Evolutionary conservation across 1,140 invertebrate genomes (phyloP), one percentile per base, ranked within the genome.

Genomic region (Drosophila repletoides): DNA sequence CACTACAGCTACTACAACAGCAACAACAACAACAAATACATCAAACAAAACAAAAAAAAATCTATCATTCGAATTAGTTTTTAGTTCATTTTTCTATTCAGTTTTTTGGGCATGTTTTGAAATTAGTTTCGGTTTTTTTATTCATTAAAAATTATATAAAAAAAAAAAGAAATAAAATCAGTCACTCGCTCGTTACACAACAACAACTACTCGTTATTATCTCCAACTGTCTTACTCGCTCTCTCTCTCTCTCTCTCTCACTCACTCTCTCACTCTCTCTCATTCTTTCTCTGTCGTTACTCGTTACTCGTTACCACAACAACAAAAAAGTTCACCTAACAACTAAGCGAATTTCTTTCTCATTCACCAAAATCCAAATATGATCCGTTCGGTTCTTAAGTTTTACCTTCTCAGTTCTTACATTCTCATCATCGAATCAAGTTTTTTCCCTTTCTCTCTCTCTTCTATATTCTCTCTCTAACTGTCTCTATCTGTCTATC

Each of bases 321-420:
- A 63, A 74, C 65, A 79, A 74, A 73, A 63, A 38, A 60, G 55
- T 48, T 60, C 70, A 76, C 58, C 53, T 12, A 29, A 60, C 26
- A 46, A 14, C 41, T 51, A 49, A 59, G 45, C 38, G 38, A 60
- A 43, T 43, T 58, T 59, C 41, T 22, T 45, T 63, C 31, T 64
- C 49, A 64, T 68, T 52, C 63, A 77, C 60, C 43, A 68, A n/a
- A 63, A 41, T 68, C 41, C 48, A 61, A 63, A 14, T 48, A n/a
- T 52, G 22, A 28, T 53, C n/a, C 12, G 3, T 34, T 51, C 12
- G 6, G n/a, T 58, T 52, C 24, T 38, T 28, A 31, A 49, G 26
- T 55, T 17, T 38, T 51, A 17, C 3, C 7, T 22, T 12, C 21
- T 29, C 15, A 1, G 1, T 24, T 15, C 1, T 26, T 28, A 6